Base-by-base conservation (phyloP, 1,140 invertebrate genomes). In the Elysia chlorotica region DNA sequence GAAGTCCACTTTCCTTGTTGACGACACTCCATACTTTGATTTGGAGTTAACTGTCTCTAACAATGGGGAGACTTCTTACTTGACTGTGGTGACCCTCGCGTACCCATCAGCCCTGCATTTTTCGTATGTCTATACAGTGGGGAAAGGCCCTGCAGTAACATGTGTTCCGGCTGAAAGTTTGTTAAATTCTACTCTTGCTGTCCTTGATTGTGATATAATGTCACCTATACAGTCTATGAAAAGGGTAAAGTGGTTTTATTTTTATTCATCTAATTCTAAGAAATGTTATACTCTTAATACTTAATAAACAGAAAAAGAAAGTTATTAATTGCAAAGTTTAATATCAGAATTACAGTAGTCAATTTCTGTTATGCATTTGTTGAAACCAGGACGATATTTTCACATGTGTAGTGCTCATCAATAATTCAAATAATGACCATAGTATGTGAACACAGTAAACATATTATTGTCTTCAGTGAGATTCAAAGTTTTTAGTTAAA, bases 51-150 rank as follows among this genome's bases (percentile, higher is more conserved):
- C 36, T 61, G 25, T 79, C 28, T 30, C 14, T 33, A 79, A 79
- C 63, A 59, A 19, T 21, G 74, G 65, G 28, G 78, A 79, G 23
- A 71, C 61, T 23, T 76, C 78, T 4, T 77, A 76, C 31, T 69
- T 76, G 6, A 74, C 78, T 1, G 54, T 76, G 31, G 35, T 76
- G 4, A 66, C 31, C n/a, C n/a, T 79, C 17, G 59, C n/a, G 21
- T 78, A 77, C 54, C 78, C 78, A 17, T 14, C 62, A 23, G 31
- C 5, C 10, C n/a, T 79, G 6, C 25, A 72, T 3, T 79, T 74
- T 53, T 68, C 68, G 10, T 48, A 54, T 19, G 61, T 70, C 0
- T 21, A n/a, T 2, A 30, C 71, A 10, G 30, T 66, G 5, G 3
- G 38, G 3, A 71, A 68, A 17, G 66, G 53, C 2, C 63, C 37